Evolutionary conservation across 2,797 vertebrate genomes (phyloP), one percentile per base, ranked within the genome.

Genomic region (Menidia menidia): DNA sequence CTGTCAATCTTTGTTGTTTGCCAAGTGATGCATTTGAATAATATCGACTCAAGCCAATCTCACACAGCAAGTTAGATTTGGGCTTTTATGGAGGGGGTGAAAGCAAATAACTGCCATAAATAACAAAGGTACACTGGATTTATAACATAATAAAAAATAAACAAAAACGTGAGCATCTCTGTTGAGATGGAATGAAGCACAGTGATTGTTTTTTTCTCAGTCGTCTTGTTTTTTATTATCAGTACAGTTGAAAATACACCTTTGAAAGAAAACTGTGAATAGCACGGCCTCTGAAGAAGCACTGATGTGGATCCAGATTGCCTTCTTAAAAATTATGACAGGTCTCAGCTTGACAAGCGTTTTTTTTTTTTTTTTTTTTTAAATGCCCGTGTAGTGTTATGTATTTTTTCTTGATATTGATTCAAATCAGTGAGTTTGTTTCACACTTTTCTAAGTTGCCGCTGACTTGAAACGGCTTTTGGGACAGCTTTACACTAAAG

Each of bases 401-500:
- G 10, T 42, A 43, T 12, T 60, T 41, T 54, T 30, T 55, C 9
- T 63, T 55, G 9, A 43, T 39, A 15, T n/a, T 61, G 50, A 54
- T 25, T 32, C 47, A 57, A 35, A 47, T 43, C 43, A 11, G 56
- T 47, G 3, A 65, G 43, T 67, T 69, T 53, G 52, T 47, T 58
- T 32, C 32, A 41, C 9, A 18, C 12, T 75, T 57, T 73, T 71
- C 45, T 60, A 31, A 48, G 33, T 51, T 33, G 31, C 14, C 9
- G 33, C 59, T 63, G 43, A 56, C 39, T 66, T 75, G 12, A 51
- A 62, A 8, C 11, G 45, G 65, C 55, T 68, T 64, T 57, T 75
- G 45, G 75, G 78, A 80, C 67, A 64, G 67, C 41, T 68, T 75
- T 65, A 64, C 41, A 42, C 63, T 43, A 61, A 54, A 56, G 66